Base-by-base conservation (phyloP, 2,797 vertebrate species). In the Capromys pilorides region DNA sequence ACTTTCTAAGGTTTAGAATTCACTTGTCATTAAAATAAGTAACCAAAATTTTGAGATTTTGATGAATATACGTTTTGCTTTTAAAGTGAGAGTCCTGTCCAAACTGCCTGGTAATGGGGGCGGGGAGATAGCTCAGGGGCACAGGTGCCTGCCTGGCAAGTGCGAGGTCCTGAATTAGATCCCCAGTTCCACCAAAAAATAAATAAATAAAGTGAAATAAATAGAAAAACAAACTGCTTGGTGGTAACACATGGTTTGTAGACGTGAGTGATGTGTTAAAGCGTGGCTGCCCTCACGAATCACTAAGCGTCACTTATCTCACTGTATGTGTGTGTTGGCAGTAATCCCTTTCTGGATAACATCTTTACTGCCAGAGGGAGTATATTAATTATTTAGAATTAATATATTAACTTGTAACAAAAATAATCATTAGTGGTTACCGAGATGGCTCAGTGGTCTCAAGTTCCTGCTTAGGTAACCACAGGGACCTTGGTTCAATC, bases 21-120 rank as follows among this genome's bases (percentile, higher is more conserved):
- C 82, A 36, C 73, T 88, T 90, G 39, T 7, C 51, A 61, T 59
- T 61, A 86, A 93, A 92, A 62, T 18, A 87, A 94, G 87, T 7
- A 33, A 57, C 19, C 62, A 79, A 85, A 36, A 39, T 81, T 64
- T 84, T 66, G 39, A 91, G 45, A 88, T 67, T 91, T 36, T 83
- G 12, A 88, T 83, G 54, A 73, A n/a, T 12, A 61, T 59, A 49
- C 16, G 6, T 93, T 79, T 36, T 86, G 57, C 64, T 36, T 69
- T 31, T 62, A 89, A 71, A 45, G 71, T 49, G 57, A 64, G 93
- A 87, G 73, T 57, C 26, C 69, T 22, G 9, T 36, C 26, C 79
- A 39, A n/a, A n/a, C n/a, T n/a, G n/a, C n/a, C n/a, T n/a, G n/a
- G n/a, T n/a, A n/a, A n/a, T n/a, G n/a, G n/a, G n/a, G n/a, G n/a